Base-by-base conservation (phyloP, 2,113 vertebrate genomes). In the Myanophis thanlyinensis region DNA sequence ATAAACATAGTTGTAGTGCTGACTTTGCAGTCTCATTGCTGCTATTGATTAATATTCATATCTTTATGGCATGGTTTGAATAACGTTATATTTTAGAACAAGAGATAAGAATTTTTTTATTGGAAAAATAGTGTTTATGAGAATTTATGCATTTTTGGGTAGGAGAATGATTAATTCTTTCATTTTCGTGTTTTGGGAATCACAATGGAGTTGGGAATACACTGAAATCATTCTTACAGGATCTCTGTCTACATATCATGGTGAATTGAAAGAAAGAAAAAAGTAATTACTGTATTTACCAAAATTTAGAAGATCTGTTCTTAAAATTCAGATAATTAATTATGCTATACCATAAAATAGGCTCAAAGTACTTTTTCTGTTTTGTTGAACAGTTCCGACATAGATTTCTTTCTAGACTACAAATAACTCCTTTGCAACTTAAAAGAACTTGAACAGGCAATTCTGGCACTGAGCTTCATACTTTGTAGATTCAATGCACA, bases 1-100 rank as follows among this genome's bases (percentile, higher is more conserved):
- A 94, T 84, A 93, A 93, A 93, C 94, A 48, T 0, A 46, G 85
- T 91, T 95, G 91, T 93, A 25, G 44, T 94, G 88, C 87, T 93
- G 88, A 25, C 73, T 91, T 90, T 92, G 93, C 93, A 95, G 62
- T 15, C 91, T 92, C 47, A 53, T 93, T 11, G 52, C 52, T 90
- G 12, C 25, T 92, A 11, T 87, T 91, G 92, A 87, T 96, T 94
- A 95, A 92, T 87, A 67, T 9, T 89, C 90, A 87, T 67, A 90
- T 3, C 5, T 90, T 94, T 90, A 89, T 94, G 12, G 80, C 6
- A 46, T 90, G 91, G 90, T 40, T 93, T 7, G 51, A 87, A 89
- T 92, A 47, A 0, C 1, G 40, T 94, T 87, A 47, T 85, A 54
- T n/a, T 87, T 93, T 12, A 11, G 12, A 48, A 90, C 87, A 48